phyloP scores from a whole-genome alignment of 1,140 invertebrate genomes.

The Drosophila paulistorum region DNA sequence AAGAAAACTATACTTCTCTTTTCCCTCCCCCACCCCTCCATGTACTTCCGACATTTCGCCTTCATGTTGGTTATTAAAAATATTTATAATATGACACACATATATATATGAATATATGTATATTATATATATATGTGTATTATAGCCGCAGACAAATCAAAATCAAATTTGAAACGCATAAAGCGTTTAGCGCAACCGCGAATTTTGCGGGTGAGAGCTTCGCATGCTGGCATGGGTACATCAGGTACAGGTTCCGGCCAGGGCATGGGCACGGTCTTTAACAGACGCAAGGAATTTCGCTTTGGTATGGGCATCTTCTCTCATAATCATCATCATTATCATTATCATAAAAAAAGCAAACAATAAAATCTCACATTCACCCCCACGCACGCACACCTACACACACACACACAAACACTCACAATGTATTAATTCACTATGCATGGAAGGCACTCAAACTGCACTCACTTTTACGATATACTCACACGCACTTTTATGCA shows the following conservation, averaged over 20 bases:
- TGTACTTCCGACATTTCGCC: neutral
- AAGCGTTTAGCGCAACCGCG: constrained; percentile 82
- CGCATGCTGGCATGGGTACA: constrained; percentile 67
- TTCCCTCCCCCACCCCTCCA: neutral
- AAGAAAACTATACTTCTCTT: neutral
- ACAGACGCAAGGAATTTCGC: constrained; percentile 84
- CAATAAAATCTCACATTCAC: constrained; percentile 16
- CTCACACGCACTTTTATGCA: constrained; percentile 3
- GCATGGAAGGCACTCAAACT: constrained; percentile 11
- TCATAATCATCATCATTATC: constrained; percentile 25
- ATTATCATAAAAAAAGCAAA: neutral
- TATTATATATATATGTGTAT: constrained; percentile 1
- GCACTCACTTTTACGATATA: constrained; percentile 13
- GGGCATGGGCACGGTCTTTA: constrained; percentile 21
- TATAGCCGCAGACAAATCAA: constrained; percentile 45
- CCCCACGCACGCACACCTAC: constrained; percentile 79
- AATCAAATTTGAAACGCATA: constrained; percentile 56
- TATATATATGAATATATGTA: too few relatives aligned
- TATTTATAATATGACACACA: neutral
- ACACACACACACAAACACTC: constrained; percentile 50
- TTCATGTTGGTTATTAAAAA: neutral
- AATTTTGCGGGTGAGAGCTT: constrained; percentile 78
- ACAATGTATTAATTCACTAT: neutral
- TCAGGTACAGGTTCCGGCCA: constrained; percentile 56
- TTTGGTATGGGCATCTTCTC: constrained; percentile 84